Percentiles rank a stretch among this genome's conserved stretches.
Conservation (phyloP, 35 echinoderm and acorn worm species). For the Strongylocentrotus purpuratus region DNA sequence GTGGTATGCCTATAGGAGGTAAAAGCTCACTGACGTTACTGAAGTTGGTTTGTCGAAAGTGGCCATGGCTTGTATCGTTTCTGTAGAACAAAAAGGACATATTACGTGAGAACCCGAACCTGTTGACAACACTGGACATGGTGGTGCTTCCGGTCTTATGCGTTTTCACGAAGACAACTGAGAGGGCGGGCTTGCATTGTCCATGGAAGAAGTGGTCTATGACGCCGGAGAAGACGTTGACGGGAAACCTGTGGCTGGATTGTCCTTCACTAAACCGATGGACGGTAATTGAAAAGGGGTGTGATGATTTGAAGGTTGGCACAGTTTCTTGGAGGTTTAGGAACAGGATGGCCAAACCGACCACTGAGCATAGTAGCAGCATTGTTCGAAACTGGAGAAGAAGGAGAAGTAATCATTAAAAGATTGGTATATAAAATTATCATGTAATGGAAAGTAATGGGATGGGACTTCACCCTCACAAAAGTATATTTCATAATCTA, state of each 20-base stretch:
- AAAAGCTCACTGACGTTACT: neutral
- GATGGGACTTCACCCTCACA: no score
- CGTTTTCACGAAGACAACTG: slow-evolving; percentile 1
- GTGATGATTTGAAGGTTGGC: neutral
- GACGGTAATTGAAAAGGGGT: neutral
- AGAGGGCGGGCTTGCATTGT: neutral
- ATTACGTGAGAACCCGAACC: neutral
- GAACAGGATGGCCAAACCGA: neutral
- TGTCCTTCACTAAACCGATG: neutral
- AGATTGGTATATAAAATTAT: no score
- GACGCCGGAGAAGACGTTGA: neutral
- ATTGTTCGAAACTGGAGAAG: neutral
- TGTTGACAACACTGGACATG: neutral
- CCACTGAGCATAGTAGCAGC: neutral
- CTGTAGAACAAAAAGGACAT: neutral
- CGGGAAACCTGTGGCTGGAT: neutral
- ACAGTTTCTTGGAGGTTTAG: neutral
- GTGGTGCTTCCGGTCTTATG: slow-evolving; percentile 16
- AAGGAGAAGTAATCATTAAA: neutral
- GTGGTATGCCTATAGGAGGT: neutral
- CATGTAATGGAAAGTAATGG: no score
- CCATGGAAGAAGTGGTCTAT: neutral
- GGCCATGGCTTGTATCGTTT: slow-evolving; percentile 11
- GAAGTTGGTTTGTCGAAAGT: neutral
- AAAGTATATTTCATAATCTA: no score